Evolutionary conservation across 2,888 invertebrate genomes (phyloP).

Genomic region (Tricholauxania praeusta): DNA sequence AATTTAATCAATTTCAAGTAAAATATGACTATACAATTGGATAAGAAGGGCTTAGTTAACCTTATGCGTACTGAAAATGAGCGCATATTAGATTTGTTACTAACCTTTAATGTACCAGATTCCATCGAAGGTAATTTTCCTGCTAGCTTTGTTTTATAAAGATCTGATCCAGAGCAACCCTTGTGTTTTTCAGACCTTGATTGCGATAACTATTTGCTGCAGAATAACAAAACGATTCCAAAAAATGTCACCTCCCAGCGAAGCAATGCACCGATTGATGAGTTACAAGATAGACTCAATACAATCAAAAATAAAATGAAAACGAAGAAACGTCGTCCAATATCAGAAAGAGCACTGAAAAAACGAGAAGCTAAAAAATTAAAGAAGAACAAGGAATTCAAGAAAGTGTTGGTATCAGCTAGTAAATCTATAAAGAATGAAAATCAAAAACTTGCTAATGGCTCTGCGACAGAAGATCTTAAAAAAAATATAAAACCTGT

Average conservation of each 20-base stretch:
- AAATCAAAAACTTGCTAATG: slow-evolving; percentile 52
- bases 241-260: slow-evolving; percentile 37
- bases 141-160: background rate
- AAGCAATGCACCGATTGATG: slow-evolving; percentile 47
- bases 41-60: slow-evolving; percentile 46
- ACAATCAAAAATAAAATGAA: slow-evolving; percentile 66
- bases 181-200: slow-evolving; percentile 45
- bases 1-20: background rate
- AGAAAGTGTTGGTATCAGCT: slow-evolving; percentile 59
- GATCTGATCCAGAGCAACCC: background rate
- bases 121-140: slow-evolving; percentile 58
- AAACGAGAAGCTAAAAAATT: slow-evolving; percentile 62
- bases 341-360: slow-evolving; percentile 60
- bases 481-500: slow-evolving; percentile 68
- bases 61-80: slow-evolving; percentile 53
- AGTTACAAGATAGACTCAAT: slow-evolving; percentile 57
- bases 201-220: slow-evolving; percentile 60
- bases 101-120: slow-evolving; percentile 63
- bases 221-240: slow-evolving; percentile 49
- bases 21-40: slow-evolving; percentile 48
- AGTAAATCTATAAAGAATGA: slow-evolving; percentile 64
- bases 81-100: slow-evolving; percentile 58
- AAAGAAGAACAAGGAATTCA: slow-evolving; percentile 63
- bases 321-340: slow-evolving; percentile 61
- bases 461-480: slow-evolving; percentile 35